These are phyloP conservation scores for Lutjanus campechanus DNA, from an alignment of 2,797 vertebrate species.

Conservation along the genomic window DNA sequence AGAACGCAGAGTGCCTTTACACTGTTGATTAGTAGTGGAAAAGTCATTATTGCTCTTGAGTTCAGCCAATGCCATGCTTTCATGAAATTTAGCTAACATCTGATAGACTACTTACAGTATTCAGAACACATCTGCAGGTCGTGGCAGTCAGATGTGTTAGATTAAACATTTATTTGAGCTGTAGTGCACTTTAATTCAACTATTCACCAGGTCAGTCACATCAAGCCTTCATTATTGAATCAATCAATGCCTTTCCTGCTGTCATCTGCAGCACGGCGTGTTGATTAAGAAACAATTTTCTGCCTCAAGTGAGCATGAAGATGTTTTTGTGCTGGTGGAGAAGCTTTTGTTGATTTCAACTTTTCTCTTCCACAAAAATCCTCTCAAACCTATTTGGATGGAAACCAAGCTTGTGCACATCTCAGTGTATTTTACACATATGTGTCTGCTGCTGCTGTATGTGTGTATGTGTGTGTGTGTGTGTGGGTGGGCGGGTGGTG, in stretches of 20 bases:
- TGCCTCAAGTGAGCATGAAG: background rate
- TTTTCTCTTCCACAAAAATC: slow-evolving; percentile 21
- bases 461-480: slow-evolving; percentile 3
- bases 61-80: background rate
- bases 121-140: slow-evolving; percentile 3
- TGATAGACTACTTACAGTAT: background rate
- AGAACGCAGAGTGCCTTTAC: background rate
- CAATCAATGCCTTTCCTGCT: slow-evolving; percentile 2
- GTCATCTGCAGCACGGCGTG: background rate
- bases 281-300: background rate
- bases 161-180: slow-evolving; percentile 2
- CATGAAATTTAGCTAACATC: background rate
- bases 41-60: background rate
- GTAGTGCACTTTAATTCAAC: slow-evolving; percentile 25
- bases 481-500: slow-evolving; percentile 63
- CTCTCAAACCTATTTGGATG: slow-evolving; percentile 18
- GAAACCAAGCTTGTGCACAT: slow-evolving; percentile 28
- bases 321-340: background rate
- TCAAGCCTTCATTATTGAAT: background rate
- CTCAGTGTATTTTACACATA: slow-evolving; percentile 16
- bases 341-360: background rate
- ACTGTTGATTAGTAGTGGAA: background rate
- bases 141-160: background rate
- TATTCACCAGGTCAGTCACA: background rate
- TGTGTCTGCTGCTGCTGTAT: slow-evolving; percentile 21